Evolutionary conservation across 1,140 invertebrate species (phyloP).

Genomic region (Bombus cullumanus): DNA sequence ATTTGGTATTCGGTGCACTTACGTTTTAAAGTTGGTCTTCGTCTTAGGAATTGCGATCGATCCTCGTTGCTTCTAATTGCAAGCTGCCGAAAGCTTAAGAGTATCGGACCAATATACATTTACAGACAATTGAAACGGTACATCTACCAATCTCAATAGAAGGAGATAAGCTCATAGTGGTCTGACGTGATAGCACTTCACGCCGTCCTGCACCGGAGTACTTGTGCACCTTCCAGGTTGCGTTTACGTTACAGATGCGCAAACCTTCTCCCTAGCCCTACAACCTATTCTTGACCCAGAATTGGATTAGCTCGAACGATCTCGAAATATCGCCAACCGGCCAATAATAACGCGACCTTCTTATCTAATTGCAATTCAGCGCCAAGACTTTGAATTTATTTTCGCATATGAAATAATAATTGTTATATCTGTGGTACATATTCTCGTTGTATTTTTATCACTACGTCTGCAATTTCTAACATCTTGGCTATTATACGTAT

Average conservation of each 20-base stretch:
- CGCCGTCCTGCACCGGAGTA: neutral
- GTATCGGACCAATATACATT: conserved; percentile 10
- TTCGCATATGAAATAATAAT: too few relatives aligned
- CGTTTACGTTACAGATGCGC: neutral
- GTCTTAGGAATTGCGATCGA: neutral
- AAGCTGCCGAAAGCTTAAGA: neutral
- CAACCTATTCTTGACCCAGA: neutral
- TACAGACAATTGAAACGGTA: conserved; percentile 10
- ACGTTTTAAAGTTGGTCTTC: neutral
- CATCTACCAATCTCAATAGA: conserved; percentile 12
- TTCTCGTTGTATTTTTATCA: too few relatives aligned
- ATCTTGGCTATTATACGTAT: too few relatives aligned
- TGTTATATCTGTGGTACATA: too few relatives aligned
- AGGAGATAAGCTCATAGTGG: conserved; percentile 10
- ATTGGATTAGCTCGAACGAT: conserved; percentile 11
- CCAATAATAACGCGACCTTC: neutral
- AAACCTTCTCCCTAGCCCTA: neutral
- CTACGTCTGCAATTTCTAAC: too few relatives aligned
- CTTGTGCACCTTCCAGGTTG: conserved; percentile 4
- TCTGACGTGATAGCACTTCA: conserved; percentile 14
- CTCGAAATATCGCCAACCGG: neutral
- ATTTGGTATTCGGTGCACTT: neutral
- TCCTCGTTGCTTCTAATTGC: too few relatives aligned
- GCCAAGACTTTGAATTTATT: neutral
- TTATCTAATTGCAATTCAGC: neutral